These are phyloP conservation scores for Eudyptes chrysolophus DNA, from an alignment of 2,113 vertebrate species.

Conservation along the genomic window DNA sequence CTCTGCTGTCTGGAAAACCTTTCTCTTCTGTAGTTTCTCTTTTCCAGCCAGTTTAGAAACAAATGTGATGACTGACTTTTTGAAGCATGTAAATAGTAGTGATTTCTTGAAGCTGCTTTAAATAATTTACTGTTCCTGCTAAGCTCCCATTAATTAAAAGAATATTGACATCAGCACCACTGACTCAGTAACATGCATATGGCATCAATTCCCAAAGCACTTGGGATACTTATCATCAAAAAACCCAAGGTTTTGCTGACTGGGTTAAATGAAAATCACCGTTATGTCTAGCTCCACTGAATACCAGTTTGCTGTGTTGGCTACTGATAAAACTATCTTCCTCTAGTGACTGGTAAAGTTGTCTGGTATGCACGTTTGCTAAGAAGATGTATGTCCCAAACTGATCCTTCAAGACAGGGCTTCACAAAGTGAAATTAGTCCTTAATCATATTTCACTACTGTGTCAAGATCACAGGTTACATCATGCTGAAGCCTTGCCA, in stretches of 20 bases:
- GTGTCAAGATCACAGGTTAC: not conserved
- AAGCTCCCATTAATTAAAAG: not conserved
- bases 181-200: not conserved
- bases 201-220: not conserved
- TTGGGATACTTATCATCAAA: not conserved
- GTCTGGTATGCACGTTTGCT: not conserved
- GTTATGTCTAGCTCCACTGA: not conserved
- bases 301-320: not conserved
- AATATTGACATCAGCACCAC: not conserved
- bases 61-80: not conserved
- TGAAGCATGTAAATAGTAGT: not conserved
- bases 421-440: not conserved
- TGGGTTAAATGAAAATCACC: not conserved
- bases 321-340: not conserved
- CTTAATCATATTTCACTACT: not conserved
- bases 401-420: not conserved
- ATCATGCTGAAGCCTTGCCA: not conserved
- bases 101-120: not conserved
- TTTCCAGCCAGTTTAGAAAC: not conserved
- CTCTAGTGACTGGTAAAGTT: not conserved
- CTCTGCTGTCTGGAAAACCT: not conserved
- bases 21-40: not conserved
- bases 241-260: not conserved
- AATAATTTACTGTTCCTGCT: not conserved
- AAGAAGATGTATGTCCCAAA: not conserved